Conservation (phyloP, 2,888 invertebrate species). For the Trichogramma evanescens region DNA sequence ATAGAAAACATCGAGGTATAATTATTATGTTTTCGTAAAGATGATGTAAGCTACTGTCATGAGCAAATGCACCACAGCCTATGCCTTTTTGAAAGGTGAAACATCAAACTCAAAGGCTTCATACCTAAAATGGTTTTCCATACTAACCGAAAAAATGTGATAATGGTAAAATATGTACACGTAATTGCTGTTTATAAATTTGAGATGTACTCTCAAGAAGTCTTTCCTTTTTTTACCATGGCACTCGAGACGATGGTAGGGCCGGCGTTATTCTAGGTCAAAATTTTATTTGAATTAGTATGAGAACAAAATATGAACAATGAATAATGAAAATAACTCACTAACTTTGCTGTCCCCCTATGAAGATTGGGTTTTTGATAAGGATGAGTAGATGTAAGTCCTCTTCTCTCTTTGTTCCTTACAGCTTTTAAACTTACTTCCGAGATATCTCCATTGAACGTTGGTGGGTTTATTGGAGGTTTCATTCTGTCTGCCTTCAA, state of each 20-base stretch:
- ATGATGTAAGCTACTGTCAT: too few species aligned
- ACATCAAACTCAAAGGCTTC: too few species aligned
- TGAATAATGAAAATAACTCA: constrained; percentile 8
- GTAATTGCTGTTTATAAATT: constrained; percentile 18
- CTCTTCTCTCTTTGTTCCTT: constrained; percentile 37
- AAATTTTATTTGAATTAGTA: constrained; percentile 2
- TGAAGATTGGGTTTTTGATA: constrained; percentile 34
- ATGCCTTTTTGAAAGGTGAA: too few species aligned
- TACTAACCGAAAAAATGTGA: constrained; percentile 5
- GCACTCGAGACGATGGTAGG: constrained; percentile 33
- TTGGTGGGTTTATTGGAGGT: constrained; percentile 13
- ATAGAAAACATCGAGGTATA: background rate
- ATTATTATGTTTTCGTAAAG: too few species aligned
- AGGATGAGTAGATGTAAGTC: constrained; percentile 34
- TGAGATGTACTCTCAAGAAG: constrained; percentile 16
- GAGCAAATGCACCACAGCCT: too few species aligned
- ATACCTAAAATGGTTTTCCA: too few species aligned
- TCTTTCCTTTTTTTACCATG: constrained; percentile 28
- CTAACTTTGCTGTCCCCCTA: constrained; percentile 33
- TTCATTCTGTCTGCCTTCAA: constrained; percentile 34
- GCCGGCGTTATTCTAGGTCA: constrained; percentile 31
- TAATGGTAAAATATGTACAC: constrained; percentile 19
- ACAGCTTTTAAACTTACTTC: constrained; percentile 30
- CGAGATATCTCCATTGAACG: constrained; percentile 17
- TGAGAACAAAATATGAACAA: constrained; percentile 1